Conservation (phyloP, 2,888 invertebrate species). For the Synergus umbraculus region DNA sequence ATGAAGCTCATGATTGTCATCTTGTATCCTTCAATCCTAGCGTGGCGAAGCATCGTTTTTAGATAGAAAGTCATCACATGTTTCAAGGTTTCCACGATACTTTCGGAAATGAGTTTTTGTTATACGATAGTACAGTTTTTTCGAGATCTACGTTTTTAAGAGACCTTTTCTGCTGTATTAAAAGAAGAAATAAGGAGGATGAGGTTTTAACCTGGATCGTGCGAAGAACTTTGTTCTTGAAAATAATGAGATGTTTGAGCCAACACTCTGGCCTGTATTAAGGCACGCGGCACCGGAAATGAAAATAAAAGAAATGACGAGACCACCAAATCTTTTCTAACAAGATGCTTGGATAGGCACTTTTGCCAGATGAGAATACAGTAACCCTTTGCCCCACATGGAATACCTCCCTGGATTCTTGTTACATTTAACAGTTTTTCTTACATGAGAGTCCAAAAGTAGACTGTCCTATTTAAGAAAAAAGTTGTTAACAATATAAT, state of each 20-base stretch:
- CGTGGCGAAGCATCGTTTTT: constrained; percentile 51
- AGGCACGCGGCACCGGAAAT: neutral
- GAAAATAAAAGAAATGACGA: neutral
- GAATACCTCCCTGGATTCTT: neutral
- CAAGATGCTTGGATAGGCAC: neutral
- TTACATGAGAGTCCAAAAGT: neutral
- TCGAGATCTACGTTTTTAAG: no score
- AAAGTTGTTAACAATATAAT: neutral
- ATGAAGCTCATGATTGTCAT: constrained; percentile 53
- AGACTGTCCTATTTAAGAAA: neutral
- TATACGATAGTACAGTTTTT: no score
- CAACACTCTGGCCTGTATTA: neutral
- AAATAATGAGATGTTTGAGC: constrained; percentile 59
- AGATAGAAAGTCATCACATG: constrained; percentile 62
- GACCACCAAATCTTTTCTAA: neutral
- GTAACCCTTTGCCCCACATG: neutral
- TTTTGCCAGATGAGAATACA: neutral
- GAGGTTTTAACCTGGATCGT: neutral
- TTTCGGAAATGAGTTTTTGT: no score
- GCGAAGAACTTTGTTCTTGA: constrained; percentile 53
- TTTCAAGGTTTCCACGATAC: no score
- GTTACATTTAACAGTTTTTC: no score
- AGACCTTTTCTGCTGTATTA: neutral
- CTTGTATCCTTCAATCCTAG: constrained; percentile 51
- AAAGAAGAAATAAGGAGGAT: neutral